phyloP scores from a whole-genome alignment of 1,140 invertebrate genomes.

The Macrotrachela quadricornifera region DNA sequence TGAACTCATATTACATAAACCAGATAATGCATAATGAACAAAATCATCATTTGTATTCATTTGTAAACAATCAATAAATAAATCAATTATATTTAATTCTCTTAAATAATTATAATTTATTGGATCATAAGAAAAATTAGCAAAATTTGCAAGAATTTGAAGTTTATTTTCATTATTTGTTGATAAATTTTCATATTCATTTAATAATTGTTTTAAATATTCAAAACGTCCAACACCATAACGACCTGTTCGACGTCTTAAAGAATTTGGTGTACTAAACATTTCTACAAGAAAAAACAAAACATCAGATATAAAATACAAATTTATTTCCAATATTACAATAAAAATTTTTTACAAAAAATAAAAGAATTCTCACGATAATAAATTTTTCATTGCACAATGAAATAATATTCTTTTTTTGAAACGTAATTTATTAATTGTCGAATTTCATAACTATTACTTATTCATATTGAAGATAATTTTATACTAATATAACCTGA shows the following conservation, averaged over 20 bases:
- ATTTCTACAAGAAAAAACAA: neutral
- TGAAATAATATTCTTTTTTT: too few species aligned
- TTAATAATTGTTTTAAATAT: conserved; percentile 2
- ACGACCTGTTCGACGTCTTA: conserved; percentile 3
- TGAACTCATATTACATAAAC: conserved; percentile 1
- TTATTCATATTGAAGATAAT: too few species aligned
- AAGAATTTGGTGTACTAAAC: conserved; percentile 6
- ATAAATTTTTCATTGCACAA: too few species aligned
- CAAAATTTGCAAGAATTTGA: conserved; percentile 70
- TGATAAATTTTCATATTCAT: neutral
- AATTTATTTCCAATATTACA: too few species aligned
- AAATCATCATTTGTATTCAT: neutral
- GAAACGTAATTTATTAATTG: too few species aligned
- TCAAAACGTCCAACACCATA: neutral
- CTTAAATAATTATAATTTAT: conserved; percentile 45
- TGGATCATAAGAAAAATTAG: conserved; percentile 87
- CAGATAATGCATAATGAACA: conserved; percentile 2
- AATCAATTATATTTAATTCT: conserved; percentile 2
- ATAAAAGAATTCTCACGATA: too few species aligned
- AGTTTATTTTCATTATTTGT: conserved; percentile 41
- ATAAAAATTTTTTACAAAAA: too few species aligned
- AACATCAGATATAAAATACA: neutral
- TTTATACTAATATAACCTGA: too few species aligned
- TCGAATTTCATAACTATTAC: too few species aligned
- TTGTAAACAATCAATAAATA: conserved; percentile 2